A percentile compares a stretch with the other conserved stretches of the same genome.
These are phyloP conservation scores for Nansenia antarctica DNA, from an alignment of 2,113 vertebrate genomes.

Conservation along the genomic window DNA sequence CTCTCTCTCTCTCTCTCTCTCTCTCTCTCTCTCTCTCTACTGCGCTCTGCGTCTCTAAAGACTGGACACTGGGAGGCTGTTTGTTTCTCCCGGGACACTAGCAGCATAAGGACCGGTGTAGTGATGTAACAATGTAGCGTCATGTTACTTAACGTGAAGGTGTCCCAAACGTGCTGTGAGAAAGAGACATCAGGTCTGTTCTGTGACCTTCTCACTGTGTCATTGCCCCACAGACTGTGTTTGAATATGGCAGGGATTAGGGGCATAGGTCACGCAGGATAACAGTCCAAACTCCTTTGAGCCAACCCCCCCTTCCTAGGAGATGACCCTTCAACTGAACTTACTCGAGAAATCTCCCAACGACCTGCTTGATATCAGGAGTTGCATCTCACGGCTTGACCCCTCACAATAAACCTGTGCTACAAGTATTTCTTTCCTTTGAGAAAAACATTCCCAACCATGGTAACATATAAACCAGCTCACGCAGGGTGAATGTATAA, in stretches of 20 bases:
- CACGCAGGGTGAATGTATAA: background rate
- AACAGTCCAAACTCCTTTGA: background rate
- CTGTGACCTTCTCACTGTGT: too few relatives aligned
- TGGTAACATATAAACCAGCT: background rate
- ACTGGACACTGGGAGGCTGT: constrained; percentile 2
- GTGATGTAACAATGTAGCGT: background rate
- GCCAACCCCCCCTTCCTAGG: too few relatives aligned
- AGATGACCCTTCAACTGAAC: too few relatives aligned
- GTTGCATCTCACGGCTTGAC: background rate
- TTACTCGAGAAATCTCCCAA: background rate
- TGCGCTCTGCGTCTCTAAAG: too few relatives aligned
- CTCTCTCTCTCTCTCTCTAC: too few relatives aligned
- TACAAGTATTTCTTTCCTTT: background rate
- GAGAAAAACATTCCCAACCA: background rate
- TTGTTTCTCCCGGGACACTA: constrained; percentile 6
- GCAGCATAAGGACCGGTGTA: background rate
- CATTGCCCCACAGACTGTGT: background rate
- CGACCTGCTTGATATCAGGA: background rate
- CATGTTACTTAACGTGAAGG: background rate
- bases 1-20: constrained; percentile 41
- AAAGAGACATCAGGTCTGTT: background rate
- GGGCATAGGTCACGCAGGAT: background rate
- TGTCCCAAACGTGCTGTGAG: background rate
- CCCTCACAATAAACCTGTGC: too few relatives aligned
- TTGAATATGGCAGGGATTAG: background rate